Conservation (phyloP, 2,888 invertebrate species). For the Mellilla xanthometata region DNA sequence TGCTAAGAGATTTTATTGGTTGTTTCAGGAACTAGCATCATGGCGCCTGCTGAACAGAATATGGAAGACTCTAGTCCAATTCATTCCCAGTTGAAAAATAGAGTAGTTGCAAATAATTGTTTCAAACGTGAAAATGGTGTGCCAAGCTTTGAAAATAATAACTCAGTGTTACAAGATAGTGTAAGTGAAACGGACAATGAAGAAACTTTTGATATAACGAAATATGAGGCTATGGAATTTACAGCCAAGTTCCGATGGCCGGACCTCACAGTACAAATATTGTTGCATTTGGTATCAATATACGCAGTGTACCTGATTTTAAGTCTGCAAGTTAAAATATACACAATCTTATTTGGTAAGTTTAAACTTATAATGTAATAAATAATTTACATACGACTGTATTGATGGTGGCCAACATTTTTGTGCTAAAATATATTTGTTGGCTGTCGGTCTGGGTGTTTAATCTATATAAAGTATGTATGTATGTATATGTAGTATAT, state of each 20-base stretch:
- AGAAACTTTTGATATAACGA: conserved; percentile 59
- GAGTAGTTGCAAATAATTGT: conserved; percentile 39
- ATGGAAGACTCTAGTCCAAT: conserved; percentile 45
- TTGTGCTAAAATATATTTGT: no score
- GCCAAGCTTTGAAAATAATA: conserved; percentile 51
- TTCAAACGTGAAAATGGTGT: conserved; percentile 39
- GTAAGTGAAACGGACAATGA: conserved; percentile 47
- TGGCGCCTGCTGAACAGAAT: conserved; percentile 64
- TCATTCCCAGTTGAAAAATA: conserved; percentile 48
- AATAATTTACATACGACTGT: no score
- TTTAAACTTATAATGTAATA: no score
- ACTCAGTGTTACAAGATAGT: conserved; percentile 45
- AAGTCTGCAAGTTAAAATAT: conserved; percentile 77
- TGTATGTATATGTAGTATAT: no score
- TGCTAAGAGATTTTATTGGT: neutral
- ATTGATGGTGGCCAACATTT: no score
- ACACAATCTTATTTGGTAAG: conserved; percentile 89
- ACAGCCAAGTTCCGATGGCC: conserved; percentile 87
- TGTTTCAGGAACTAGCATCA: conserved; percentile 31
- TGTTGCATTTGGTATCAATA: conserved; percentile 86
- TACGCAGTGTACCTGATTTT: conserved; percentile 87
- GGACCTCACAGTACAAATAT: conserved; percentile 86
- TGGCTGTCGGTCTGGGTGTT: no score
- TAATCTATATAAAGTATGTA: no score
- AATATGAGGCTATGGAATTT: conserved; percentile 78